Base-by-base conservation (phyloP, 2,113 vertebrate species). In the Melanostigma gelatinosum region DNA sequence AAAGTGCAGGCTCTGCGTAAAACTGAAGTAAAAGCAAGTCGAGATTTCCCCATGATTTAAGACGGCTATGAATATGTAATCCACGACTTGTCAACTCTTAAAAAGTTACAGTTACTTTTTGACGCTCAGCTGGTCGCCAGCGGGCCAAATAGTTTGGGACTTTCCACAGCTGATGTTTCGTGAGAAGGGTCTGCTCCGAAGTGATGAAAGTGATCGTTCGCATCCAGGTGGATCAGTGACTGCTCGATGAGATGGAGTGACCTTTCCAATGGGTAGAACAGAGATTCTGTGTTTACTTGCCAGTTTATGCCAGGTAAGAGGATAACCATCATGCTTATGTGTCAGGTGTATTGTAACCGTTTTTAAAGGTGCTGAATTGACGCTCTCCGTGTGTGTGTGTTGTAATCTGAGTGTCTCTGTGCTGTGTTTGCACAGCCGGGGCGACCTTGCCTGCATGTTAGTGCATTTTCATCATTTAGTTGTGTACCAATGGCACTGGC, bases 261-360 rank as follows among this genome's bases (percentile, higher is more conserved):
- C 60, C 32, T 65, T 79, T 79, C 22, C 60, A 57, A 94, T 93
- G 92, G 89, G 34, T 75, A 40, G 38, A 85, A 81, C 80, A 20
- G 60, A 75, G 72, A 82, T 40, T 18, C 62, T 93, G 24, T 92
- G 85, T 73, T 48, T 93, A n/a, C 69, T 93, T 38, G 86, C 85
- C 9, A 61, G 77, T 83, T 89, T 91, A 7, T 91, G 62, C 46
- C 88, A 91, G 91, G 91, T 93, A 91, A 93, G 86, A 60, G 67
- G 4, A 40, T 27, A 6, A 68, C 8, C 8, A 42, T 46, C 8
- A 10, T 27, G 8, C 1, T 63, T 3, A 0, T 36, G 12, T 32
- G 50, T 42, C 15, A 32, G 13, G 1, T 46, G 10, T 20, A 7
- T 69, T 32, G 15, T n/a, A n/a, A 10, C 18, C 20, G 12, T 36